These are phyloP conservation scores for Temnothorax ravouxi DNA, from an alignment of 2,888 invertebrate species.

Conservation along the genomic window DNA sequence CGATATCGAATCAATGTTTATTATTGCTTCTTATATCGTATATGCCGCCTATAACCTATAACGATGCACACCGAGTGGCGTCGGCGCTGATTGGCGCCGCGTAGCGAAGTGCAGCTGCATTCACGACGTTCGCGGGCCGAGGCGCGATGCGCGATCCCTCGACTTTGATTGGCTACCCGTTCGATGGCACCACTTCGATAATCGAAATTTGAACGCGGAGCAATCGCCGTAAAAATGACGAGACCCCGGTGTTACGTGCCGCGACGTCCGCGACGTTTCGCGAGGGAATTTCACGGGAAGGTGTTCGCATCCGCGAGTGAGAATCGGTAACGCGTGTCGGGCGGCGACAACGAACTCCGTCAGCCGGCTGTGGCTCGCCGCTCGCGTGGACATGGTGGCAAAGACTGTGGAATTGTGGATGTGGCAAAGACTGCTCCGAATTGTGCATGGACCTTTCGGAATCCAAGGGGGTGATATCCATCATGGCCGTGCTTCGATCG, in stretches of 20 bases:
- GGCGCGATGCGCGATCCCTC: no score
- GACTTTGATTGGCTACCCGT: background rate
- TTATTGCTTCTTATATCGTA: background rate
- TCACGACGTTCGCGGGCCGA: background rate
- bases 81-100: background rate
- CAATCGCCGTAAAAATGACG: background rate
- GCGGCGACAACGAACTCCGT: background rate
- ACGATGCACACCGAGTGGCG: background rate
- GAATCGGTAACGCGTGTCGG: background rate
- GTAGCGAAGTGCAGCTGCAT: background rate
- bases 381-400: no score
- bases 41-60: background rate
- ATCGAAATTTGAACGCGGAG: constrained; percentile 18
- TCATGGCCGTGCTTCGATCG: background rate
- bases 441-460: background rate
- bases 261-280: background rate
- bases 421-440: background rate
- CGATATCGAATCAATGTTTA: no score
- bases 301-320: background rate
- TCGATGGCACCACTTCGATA: background rate
- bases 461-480: background rate
- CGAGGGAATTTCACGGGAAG: background rate
- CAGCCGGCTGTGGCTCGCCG: background rate
- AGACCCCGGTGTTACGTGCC: background rate
- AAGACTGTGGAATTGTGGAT: no score